Evolutionary conservation across 2,113 vertebrate genomes (phyloP).

Genomic region (Hepsetus odoe): DNA sequence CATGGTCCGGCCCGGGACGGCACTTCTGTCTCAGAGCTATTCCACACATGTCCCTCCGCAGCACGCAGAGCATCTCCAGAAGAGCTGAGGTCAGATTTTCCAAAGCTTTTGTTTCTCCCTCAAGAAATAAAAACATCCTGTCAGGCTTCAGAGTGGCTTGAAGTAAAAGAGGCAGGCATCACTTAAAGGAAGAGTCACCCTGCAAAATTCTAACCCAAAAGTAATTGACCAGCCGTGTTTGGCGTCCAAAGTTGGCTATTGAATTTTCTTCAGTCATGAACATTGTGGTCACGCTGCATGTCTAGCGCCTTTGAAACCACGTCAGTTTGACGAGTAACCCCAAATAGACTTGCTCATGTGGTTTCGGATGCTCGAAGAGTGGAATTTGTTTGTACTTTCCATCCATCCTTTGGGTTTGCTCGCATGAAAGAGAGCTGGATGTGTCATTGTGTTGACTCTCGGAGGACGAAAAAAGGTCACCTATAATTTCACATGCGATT

Average conservation of each 20-base stretch:
- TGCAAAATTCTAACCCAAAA: no score
- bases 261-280: no score
- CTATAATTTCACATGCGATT: conserved; percentile 52
- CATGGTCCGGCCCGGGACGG: background rate
- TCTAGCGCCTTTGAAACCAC: no score
- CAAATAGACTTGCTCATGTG: background rate
- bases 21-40: conserved; percentile 33
- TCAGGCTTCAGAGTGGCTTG: background rate
- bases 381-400: background rate
- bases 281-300: no score
- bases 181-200: background rate
- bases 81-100: background rate
- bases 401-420: no score
- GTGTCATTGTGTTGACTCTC: background rate
- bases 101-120: background rate
- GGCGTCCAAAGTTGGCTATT: no score
- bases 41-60: conserved; percentile 24
- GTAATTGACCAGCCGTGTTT: no score
- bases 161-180: background rate
- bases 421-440: background rate
- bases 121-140: background rate
- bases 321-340: background rate
- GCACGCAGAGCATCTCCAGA: conserved; percentile 29
- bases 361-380: background rate
- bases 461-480: conserved; percentile 28